These are phyloP conservation scores for Ia io DNA, from an alignment of 2,113 vertebrate genomes.

Conservation along the genomic window DNA sequence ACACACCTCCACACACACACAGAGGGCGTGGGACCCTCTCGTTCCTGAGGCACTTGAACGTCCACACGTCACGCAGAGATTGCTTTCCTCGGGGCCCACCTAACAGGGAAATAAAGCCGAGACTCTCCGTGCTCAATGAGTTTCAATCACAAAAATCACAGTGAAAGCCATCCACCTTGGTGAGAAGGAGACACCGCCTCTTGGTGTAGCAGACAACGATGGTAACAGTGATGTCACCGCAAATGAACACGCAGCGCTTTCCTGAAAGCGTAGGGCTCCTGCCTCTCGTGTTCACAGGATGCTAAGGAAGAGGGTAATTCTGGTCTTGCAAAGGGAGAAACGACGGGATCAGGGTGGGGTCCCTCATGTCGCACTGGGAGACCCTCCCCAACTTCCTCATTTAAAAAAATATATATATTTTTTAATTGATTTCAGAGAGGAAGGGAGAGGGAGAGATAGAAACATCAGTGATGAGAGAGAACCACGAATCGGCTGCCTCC, in stretches of 20 bases:
- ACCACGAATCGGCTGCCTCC: no score
- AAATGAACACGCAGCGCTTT: background rate
- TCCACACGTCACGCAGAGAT: background rate
- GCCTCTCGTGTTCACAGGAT: background rate
- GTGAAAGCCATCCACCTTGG: background rate
- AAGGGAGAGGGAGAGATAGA: no score
- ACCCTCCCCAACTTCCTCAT: no score
- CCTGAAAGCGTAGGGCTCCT: background rate
- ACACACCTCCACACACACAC: background rate
- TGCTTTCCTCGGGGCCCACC: background rate
- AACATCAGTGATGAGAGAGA: no score
- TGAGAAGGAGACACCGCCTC: background rate
- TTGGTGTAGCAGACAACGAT: background rate
- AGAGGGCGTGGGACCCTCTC: background rate
- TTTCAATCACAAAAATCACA: constrained; percentile 19
- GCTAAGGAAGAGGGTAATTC: background rate
- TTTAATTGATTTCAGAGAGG: no score
- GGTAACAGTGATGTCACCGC: background rate
- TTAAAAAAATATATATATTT: no score
- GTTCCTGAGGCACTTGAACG: background rate
- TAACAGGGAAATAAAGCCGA: background rate
- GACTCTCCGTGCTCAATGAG: background rate
- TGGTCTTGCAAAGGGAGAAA: background rate
- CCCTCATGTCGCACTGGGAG: background rate
- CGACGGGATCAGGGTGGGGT: background rate